A percentile compares a stretch with the other conserved stretches of the same genome.
phyloP scores from a whole-genome alignment of 53 echinoderm and acorn worm species.

The Temnopleurus reevesii region DNA sequence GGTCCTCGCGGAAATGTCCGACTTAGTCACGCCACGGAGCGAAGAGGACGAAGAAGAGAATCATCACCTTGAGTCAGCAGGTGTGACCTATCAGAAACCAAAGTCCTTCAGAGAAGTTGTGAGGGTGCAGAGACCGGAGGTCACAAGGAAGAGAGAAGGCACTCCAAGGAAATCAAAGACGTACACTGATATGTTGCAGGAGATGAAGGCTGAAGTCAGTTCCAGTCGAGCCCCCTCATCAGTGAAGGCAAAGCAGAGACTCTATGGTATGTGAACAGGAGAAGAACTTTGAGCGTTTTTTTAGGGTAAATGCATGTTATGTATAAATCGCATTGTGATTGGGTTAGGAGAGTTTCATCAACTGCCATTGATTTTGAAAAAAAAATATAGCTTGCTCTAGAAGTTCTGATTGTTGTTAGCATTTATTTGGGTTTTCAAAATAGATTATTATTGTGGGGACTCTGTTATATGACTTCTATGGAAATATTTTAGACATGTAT shows the following conservation, averaged over 20 bases:
- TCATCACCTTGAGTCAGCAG: neutral
- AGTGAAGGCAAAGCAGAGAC: conserved; percentile 39
- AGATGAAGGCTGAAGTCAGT: conserved; percentile 62
- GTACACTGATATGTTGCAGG: conserved; percentile 84
- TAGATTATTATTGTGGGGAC: no score
- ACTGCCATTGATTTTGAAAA: no score
- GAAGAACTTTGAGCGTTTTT: no score
- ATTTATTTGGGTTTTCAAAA: no score
- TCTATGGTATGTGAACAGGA: conserved; percentile 58
- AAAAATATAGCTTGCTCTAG: no score
- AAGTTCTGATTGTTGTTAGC: no score
- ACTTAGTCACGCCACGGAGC: neutral
- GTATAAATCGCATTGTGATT: no score
- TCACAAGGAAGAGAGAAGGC: conserved; percentile 62
- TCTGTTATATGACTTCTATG: no score
- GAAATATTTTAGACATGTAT: no score
- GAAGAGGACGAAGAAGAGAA: neutral
- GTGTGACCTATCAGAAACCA: conserved; percentile 5
- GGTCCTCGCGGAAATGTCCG: conserved; percentile 48
- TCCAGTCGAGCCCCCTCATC: conserved; percentile 23
- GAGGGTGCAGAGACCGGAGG: conserved; percentile 84
- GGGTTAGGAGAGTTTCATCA: no score
- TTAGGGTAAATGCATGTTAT: no score
- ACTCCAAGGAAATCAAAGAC: conserved; percentile 74
- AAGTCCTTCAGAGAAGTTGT: conserved; percentile 78